Base-by-base conservation (phyloP, 2,888 invertebrate species). In the Erebia ligea region DNA sequence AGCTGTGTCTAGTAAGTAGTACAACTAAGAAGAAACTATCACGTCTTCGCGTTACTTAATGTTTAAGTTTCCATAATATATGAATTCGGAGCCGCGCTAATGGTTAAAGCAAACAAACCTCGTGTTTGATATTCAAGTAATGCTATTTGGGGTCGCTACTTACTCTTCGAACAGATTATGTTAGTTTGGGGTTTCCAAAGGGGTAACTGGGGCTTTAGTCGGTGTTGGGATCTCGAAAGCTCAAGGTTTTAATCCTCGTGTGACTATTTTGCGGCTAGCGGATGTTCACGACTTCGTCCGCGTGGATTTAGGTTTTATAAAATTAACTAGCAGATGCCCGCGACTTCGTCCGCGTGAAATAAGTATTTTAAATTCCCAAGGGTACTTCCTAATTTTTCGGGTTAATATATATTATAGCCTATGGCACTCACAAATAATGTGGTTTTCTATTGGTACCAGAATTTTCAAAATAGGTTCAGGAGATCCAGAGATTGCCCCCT, bases 121-220 rank as follows among this genome's bases (percentile, higher is more conserved):
- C 56, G 67, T 50, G 70, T 72, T 73, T 70, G 59, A 71, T 71
- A 71, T 73, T 73, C 69, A 70, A 67, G 62, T 72, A 72, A 72
- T 72, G 57, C 68, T 63, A 70, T 72, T 70, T 69, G 57, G 66
- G 68, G 73, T 68, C 54, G 66, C 40, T 66, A 63, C 57, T 54
- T 66, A 63, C 52, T 56, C 56, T 56, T 52, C 52, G 6, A 13
- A 52, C 57, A 67, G 70, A 71, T 73, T 73, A 73, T 73, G 66
- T 66, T 45, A 65, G 52, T 66, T 69, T n/a, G 58, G 70, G 19
- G 15, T 17, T 15, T 10, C 4, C 4, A 13, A 45, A 59, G 13
- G 13, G 13, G 13, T 15, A 48, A 13, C 59, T 48, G 50, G 59
- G 48, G 57, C 63, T 48, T 48, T 57, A 11, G 40, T 56, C 21